Evolutionary conservation across 2,113 vertebrate genomes (phyloP).

Genomic region (Ariopsis seemanni): DNA sequence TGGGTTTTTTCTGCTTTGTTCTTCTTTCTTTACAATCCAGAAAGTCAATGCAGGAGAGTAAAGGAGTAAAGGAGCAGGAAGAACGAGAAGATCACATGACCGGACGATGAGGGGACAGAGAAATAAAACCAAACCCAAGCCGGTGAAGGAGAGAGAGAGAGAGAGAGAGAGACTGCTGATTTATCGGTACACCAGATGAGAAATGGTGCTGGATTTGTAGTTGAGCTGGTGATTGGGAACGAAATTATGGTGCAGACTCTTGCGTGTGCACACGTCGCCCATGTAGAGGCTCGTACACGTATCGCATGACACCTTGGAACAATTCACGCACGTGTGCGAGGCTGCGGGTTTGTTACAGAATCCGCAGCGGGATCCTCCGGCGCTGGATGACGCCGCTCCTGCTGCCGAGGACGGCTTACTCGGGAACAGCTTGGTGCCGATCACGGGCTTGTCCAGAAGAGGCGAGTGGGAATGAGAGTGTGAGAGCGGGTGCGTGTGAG

Average conservation of each 20-base stretch:
- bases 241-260: slow-evolving; percentile 90
- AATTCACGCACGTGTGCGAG: slow-evolving; percentile 91
- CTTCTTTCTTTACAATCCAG: slow-evolving; percentile 47
- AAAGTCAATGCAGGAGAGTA: slow-evolving; percentile 50
- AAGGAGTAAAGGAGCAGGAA: slow-evolving; percentile 57
- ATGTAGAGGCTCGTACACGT: slow-evolving; percentile 87
- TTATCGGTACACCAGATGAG: slow-evolving; percentile 93
- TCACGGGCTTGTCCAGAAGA: slow-evolving; percentile 81
- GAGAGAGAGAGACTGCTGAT: slow-evolving; percentile 9
- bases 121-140: slow-evolving; percentile 43
- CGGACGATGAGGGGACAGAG: slow-evolving; percentile 57
- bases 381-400: slow-evolving; percentile 60
- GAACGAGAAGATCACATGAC: slow-evolving; percentile 69
- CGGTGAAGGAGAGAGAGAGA: slow-evolving; percentile 23
- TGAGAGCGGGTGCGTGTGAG: slow-evolving; percentile 69
- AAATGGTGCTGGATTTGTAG: slow-evolving; percentile 89
- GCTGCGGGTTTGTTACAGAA: slow-evolving; percentile 94
- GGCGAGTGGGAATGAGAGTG: slow-evolving; percentile 81
- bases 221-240: slow-evolving; percentile 92
- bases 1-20: slow-evolving; percentile 34
- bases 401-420: slow-evolving; percentile 69
- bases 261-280: slow-evolving; percentile 89
- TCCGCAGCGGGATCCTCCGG: slow-evolving; percentile 80
- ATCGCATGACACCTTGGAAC: slow-evolving; percentile 96
- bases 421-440: slow-evolving; percentile 73